Base-by-base conservation (phyloP, 2,888 invertebrate genomes). In the Eupithecia pulchellata region DNA sequence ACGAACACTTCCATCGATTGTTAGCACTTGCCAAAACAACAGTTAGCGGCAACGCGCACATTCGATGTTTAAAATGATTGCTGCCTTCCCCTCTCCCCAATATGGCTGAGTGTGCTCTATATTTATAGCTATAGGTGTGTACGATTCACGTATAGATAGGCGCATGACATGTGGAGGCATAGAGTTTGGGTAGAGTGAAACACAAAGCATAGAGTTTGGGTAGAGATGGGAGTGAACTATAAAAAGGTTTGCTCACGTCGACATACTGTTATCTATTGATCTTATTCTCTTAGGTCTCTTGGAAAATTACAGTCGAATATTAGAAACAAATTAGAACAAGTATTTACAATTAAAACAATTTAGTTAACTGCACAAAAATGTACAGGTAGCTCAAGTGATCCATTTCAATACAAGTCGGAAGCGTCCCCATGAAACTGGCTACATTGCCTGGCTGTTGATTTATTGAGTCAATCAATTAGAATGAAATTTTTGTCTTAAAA, bases 1-100 rank as follows among this genome's bases (percentile, higher is more conserved):
- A 64, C 39, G 66, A 42, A 69, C 67, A 69, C 69, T 63, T 52
- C 64, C 34, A 76, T 75, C 76, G 72, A 75, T 78, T 75, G 73
- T 73, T 71, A 67, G 69, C 72, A 36, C 68, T 76, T 67, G 74
- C 70, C 71, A 67, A 74, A 71, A 66, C 68, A 66, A 32, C 60
- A 64, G 32, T 71, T 68, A 61, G 27, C 30, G 64, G 39, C 30
- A 57, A 25, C 47, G 42, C 25, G 61, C 39, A 64, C 62, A 30
- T 36, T 42, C 30, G 69, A 62, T 62, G 62, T 66, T 65, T 61
- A 20, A 42, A 67, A 67, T 72, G 60, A 66, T 68, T 66, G 66
- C 72, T 64, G 62, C 32, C 69, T 52, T 55, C 57, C 58, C 30
- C 30, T 60, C 29, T 27, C 66, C 57, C 71, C 72, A 47, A 72